Percentiles rank a stretch among this genome's conserved stretches.
Conservation (phyloP, 1,140 invertebrate genomes). For the Drosophila mayri region DNA sequence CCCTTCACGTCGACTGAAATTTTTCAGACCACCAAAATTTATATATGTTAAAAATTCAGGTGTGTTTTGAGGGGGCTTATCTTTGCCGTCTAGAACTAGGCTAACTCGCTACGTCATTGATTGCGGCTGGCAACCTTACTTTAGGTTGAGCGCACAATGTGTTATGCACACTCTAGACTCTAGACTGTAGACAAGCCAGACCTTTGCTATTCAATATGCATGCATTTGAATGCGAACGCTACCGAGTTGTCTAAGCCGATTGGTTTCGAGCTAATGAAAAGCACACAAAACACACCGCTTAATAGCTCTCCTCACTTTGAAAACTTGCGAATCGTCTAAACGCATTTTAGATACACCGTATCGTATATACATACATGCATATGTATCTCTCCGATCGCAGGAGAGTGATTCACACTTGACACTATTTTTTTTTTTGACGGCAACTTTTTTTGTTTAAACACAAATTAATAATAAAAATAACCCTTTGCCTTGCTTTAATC, state of each 20-base stretch:
- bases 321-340: not conserved
- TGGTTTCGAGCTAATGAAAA: conserved; percentile 36
- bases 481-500: not conserved
- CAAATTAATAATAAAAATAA: not conserved
- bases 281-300: conserved; percentile 4
- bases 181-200: conserved; percentile 10
- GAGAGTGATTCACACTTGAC: conserved; percentile 32
- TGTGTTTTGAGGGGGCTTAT: not conserved
- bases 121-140: conserved; percentile 1
- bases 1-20: not conserved
- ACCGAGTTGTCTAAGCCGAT: conserved; percentile 6
- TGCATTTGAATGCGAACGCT: conserved; percentile 11
- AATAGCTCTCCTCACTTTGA: conserved; percentile 9
- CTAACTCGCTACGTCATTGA: not conserved
- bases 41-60: not conserved
- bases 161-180: conserved; percentile 30
- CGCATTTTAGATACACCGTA: conserved; percentile 7
- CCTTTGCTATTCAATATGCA: conserved; percentile 31
- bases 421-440: conserved; percentile 17
- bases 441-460: not conserved
- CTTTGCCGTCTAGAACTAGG: too few relatives aligned
- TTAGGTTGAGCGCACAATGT: conserved; percentile 4
- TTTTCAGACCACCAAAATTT: not conserved
- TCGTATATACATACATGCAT: not conserved
- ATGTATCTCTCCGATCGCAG: conserved; percentile 1